Evolutionary conservation across 2,797 vertebrate species (phyloP).

Genomic region (Melanotaenia trifasciata): DNA sequence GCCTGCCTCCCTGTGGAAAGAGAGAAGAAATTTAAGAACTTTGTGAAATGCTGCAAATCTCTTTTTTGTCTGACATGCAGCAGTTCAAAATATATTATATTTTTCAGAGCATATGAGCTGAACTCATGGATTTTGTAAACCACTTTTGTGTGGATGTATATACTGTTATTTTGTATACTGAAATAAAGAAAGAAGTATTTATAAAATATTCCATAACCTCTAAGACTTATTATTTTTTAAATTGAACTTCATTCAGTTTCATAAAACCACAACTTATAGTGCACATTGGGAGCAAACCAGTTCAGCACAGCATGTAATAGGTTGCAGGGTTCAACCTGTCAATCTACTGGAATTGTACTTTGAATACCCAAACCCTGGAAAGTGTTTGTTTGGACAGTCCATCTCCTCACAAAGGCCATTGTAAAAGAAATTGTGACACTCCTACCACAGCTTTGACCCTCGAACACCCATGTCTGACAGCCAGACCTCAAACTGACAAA

Average conservation of each 20-base stretch:
- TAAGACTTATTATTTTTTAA: conserved; percentile 35
- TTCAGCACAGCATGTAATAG: conserved; percentile 54
- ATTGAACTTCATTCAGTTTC: conserved; percentile 39
- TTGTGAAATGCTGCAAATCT: conserved; percentile 73
- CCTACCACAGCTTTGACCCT: conserved; percentile 40
- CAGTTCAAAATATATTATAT: conserved; percentile 74
- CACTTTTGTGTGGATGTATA: conserved; percentile 94
- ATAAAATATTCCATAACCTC: conserved; percentile 85
- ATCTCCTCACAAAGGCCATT: conserved; percentile 63
- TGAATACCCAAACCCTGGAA: conserved; percentile 70
- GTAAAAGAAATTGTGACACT: conserved; percentile 58
- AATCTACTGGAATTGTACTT: conserved; percentile 37
- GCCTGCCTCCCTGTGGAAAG: conserved; percentile 75
- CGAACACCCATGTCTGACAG: conserved; percentile 38
- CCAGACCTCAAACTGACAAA: conserved; percentile 47
- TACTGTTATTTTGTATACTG: conserved; percentile 93
- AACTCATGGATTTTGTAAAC: conserved; percentile 85
- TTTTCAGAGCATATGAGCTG: conserved; percentile 77
- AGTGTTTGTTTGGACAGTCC: conserved; percentile 77
- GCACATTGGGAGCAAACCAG: conserved; percentile 61
- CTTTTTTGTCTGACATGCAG: conserved; percentile 71
- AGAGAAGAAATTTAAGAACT: conserved; percentile 67
- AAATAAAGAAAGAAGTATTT: conserved; percentile 96
- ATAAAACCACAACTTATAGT: conserved; percentile 63
- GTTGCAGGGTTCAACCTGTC: conserved; percentile 51